Conservation (phyloP, 92 coral and sea anemone species). For the Diadumene lineata region DNA sequence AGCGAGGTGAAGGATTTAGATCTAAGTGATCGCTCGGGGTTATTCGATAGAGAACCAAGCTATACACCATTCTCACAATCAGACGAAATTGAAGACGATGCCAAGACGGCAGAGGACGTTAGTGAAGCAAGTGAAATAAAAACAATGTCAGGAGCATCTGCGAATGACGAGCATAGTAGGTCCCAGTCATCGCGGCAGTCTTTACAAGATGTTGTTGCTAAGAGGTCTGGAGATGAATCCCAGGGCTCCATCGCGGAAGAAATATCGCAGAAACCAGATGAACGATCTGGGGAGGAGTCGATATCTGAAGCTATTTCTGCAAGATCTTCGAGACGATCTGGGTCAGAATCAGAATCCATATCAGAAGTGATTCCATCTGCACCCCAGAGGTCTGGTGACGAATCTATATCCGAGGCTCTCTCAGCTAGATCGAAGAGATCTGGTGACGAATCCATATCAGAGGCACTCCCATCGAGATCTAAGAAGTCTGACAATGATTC, state of each 20-base stretch:
- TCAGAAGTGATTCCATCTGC: too few relatives aligned
- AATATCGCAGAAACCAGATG: neutral
- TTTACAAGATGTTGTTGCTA: neutral
- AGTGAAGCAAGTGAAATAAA: constrained; percentile 57
- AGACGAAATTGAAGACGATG: constrained; percentile 71
- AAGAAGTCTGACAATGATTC: too few relatives aligned
- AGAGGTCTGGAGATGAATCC: constrained; percentile 11
- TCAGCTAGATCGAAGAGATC: too few relatives aligned
- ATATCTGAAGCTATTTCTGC: constrained; percentile 9
- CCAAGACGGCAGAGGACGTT: constrained; percentile 53
- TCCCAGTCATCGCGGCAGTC: constrained; percentile 13
- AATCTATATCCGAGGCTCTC: too few relatives aligned
- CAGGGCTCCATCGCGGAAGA: neutral
- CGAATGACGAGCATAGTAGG: constrained; percentile 3
- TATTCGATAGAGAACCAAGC: constrained; percentile 16
- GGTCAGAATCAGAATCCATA: constrained; percentile 4
- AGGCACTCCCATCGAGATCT: too few relatives aligned
- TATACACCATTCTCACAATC: constrained; percentile 24
- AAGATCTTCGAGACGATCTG: constrained; percentile 2
- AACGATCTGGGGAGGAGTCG: neutral
- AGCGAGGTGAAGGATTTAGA: constrained; percentile 60
- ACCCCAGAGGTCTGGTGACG: too few relatives aligned
- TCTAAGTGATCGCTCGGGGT: constrained; percentile 61
- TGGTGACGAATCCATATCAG: too few relatives aligned
- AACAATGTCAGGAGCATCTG: constrained; percentile 42